phyloP scores from a whole-genome alignment of 2,888 invertebrate species.

The Himalopsyche japonica region DNA sequence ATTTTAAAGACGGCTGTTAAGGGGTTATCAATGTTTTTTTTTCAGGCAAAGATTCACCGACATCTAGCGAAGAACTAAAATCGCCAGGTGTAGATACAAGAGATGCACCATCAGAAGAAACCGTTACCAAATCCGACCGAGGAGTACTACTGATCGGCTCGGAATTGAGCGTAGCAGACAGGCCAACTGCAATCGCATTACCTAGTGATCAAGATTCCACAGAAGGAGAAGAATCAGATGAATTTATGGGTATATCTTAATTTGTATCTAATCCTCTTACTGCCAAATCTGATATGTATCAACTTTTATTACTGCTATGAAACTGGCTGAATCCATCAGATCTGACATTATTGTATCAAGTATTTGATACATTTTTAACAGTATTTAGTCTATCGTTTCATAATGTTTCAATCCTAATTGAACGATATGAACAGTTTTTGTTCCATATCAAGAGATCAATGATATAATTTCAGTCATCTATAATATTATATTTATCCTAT shows the following conservation, averaged over 20 bases:
- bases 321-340: too few species aligned
- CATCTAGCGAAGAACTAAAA: background rate
- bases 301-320: too few species aligned
- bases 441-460: too few species aligned
- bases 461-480: too few species aligned
- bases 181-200: conserved; percentile 52
- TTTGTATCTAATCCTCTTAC: too few species aligned
- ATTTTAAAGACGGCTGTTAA: background rate
- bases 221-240: conserved; percentile 75
- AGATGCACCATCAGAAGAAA: background rate
- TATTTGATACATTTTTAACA: too few species aligned
- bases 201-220: conserved; percentile 81
- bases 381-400: too few species aligned
- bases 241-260: conserved; percentile 48
- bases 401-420: too few species aligned
- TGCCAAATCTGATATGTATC: too few species aligned
- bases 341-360: too few species aligned
- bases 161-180: conserved; percentile 59
- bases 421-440: too few species aligned
- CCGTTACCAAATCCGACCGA: conserved; percentile 43
- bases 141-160: conserved; percentile 72
- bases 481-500: background rate
- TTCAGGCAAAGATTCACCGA: conserved; percentile 12
- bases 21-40: background rate
- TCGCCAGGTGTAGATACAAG: conserved; percentile 5